Conservation (phyloP, 2,888 invertebrate genomes). For the Papilio elwesi region DNA sequence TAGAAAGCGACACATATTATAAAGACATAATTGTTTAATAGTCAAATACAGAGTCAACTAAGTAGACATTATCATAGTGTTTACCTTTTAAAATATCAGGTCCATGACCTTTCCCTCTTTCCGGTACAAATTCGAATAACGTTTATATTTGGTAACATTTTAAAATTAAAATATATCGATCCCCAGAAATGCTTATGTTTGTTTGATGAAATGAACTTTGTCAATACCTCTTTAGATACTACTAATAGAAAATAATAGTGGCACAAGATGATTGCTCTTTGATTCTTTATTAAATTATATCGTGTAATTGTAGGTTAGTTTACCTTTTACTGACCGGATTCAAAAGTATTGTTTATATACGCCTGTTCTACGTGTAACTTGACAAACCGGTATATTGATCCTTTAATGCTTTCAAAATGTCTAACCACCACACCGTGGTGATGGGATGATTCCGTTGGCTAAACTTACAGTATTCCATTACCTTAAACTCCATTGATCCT, state of each 20-base stretch:
- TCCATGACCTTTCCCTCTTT: slow-evolving; percentile 58
- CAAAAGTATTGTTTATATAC: slow-evolving; percentile 52
- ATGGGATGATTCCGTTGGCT: no score
- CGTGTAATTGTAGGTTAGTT: slow-evolving; percentile 46
- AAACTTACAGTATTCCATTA: no score
- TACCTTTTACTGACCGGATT: slow-evolving; percentile 51
- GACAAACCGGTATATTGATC: slow-evolving; percentile 40
- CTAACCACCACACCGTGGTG: no score
- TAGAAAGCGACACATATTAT: slow-evolving; percentile 70
- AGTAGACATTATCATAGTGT: slow-evolving; percentile 70
- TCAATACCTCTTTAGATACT: slow-evolving; percentile 75
- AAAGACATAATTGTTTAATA: slow-evolving; percentile 74
- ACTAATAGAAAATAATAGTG: slow-evolving; percentile 75
- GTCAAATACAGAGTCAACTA: slow-evolving; percentile 80
- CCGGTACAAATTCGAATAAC: slow-evolving; percentile 75
- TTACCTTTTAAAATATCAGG: slow-evolving; percentile 53
- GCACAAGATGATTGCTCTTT: slow-evolving; percentile 61
- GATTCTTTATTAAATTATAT: slow-evolving; percentile 50
- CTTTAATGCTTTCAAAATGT: background rate
- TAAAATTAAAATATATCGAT: slow-evolving; percentile 66
- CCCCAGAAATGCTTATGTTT: slow-evolving; percentile 70
- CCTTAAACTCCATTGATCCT: no score
- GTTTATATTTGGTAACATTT: slow-evolving; percentile 64
- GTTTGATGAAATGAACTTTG: slow-evolving; percentile 66
- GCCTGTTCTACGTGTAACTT: slow-evolving; percentile 39